These are phyloP conservation scores for Diaperis boleti DNA, from an alignment of 2,888 invertebrate genomes.

Conservation along the genomic window DNA sequence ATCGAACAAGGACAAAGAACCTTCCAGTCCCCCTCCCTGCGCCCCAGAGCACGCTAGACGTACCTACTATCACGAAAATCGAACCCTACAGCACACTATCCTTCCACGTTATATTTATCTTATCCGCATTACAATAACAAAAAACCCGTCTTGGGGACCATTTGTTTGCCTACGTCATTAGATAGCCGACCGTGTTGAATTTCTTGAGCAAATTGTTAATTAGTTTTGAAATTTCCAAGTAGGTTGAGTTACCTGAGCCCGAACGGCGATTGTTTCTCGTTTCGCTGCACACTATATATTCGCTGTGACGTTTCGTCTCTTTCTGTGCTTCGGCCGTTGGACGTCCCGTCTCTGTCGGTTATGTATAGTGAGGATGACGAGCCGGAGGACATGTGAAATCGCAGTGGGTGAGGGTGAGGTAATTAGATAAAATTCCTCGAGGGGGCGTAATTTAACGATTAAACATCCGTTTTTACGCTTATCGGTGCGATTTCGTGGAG, in stretches of 20 bases:
- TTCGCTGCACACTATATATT: constrained; percentile 10
- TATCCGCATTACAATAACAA: neutral
- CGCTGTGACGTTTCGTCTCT: neutral
- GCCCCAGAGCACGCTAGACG: constrained; percentile 1
- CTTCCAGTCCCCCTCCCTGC: constrained; percentile 2
- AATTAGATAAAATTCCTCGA: constrained; percentile 62
- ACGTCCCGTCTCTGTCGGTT: constrained; percentile 12
- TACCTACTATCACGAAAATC: constrained; percentile 19
- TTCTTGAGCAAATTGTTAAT: constrained; percentile 27
- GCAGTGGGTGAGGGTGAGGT: constrained; percentile 49
- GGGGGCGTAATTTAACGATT: constrained; percentile 29
- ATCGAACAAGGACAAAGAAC: constrained; percentile 10
- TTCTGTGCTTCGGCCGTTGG: neutral
- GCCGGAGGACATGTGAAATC: constrained; percentile 34
- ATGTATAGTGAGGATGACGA: constrained; percentile 11
- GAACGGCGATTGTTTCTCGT: constrained; percentile 28
- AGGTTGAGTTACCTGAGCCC: constrained; percentile 22
- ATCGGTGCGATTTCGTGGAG: constrained; percentile 4
- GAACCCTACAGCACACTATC: constrained; percentile 15
- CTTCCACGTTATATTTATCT: constrained; percentile 3
- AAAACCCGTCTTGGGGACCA: constrained; percentile 2
- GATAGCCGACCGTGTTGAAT: constrained; percentile 9
- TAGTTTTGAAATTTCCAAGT: constrained; percentile 22
- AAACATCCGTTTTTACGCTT: constrained; percentile 5
- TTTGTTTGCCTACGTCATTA: constrained; percentile 21